Conservation (phyloP, 2,888 invertebrate species). For the Crossocerus cetratus region DNA sequence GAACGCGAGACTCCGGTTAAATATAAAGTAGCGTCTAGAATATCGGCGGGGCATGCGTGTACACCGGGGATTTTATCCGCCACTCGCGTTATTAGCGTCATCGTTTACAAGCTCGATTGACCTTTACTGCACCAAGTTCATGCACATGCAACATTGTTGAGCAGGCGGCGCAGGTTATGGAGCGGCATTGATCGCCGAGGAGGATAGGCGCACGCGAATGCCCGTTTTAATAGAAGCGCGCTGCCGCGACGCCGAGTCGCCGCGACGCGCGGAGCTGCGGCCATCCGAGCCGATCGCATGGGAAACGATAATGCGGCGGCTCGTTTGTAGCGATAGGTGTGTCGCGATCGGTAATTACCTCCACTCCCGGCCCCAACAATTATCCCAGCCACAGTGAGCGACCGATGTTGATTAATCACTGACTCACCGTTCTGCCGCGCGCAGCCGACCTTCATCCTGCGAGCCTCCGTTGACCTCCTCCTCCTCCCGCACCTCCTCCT, state of each 20-base stretch:
- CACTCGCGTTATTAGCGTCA: conserved; percentile 27
- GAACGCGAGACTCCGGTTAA: background rate
- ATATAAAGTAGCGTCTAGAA: background rate
- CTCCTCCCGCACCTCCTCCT: conserved; percentile 32
- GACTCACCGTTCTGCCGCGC: conserved; percentile 52
- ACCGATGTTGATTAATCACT: conserved; percentile 52
- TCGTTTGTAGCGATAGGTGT: conserved; percentile 39
- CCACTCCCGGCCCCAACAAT: conserved; percentile 57
- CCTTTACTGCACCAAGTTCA: conserved; percentile 36
- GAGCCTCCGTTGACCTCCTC: conserved; percentile 39
- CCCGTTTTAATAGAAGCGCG: conserved; percentile 34
- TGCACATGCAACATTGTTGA: conserved; percentile 35
- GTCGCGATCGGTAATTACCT: conserved; percentile 59
- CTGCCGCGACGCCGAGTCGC: no score
- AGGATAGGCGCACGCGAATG: conserved; percentile 35
- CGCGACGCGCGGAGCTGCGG: no score
- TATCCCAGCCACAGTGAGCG: conserved; percentile 38
- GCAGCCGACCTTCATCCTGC: conserved; percentile 33
- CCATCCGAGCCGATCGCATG: conserved; percentile 32
- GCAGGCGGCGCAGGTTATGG: conserved; percentile 12
- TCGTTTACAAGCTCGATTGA: conserved; percentile 37
- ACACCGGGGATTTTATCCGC: conserved; percentile 37
- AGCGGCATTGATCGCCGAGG: conserved; percentile 36
- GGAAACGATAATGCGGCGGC: conserved; percentile 40
- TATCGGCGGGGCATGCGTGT: conserved; percentile 24